Conservation (phyloP, 2,797 vertebrate genomes). For the Allobates femoralis region DNA sequence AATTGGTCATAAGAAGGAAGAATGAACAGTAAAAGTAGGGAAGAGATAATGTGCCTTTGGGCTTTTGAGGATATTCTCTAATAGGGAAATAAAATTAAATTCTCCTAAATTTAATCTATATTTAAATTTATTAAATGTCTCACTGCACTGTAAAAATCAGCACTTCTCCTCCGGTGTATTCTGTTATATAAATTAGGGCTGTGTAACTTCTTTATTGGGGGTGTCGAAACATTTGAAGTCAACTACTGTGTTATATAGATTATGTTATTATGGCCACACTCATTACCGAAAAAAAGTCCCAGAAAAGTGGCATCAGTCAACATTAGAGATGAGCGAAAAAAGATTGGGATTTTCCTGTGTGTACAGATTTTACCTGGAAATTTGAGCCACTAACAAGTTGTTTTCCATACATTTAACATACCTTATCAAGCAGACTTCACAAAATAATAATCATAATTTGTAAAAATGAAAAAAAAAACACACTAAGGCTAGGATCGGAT, state of each 20-base stretch:
- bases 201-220: background rate
- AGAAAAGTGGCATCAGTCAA: background rate
- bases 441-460: too few species aligned
- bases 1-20: background rate
- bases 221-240: background rate
- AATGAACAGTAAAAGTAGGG: background rate
- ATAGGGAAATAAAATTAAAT: slow-evolving; percentile 35
- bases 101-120: background rate
- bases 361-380: too few species aligned
- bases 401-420: too few species aligned
- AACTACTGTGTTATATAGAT: background rate
- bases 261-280: background rate
- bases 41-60: background rate
- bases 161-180: background rate
- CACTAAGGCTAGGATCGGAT: too few species aligned
- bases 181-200: slow-evolving; percentile 1
- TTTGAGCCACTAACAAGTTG: too few species aligned
- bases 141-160: background rate
- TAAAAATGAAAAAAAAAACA: too few species aligned
- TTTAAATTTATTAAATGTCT: slow-evolving; percentile 1
- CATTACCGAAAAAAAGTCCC: background rate
- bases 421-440: too few species aligned
- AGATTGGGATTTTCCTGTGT: too few species aligned
- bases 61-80: slow-evolving; percentile 19
- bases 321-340: too few species aligned